phyloP scores from a whole-genome alignment of 2,888 invertebrate genomes.

The Drosophila flavopinicola region DNA sequence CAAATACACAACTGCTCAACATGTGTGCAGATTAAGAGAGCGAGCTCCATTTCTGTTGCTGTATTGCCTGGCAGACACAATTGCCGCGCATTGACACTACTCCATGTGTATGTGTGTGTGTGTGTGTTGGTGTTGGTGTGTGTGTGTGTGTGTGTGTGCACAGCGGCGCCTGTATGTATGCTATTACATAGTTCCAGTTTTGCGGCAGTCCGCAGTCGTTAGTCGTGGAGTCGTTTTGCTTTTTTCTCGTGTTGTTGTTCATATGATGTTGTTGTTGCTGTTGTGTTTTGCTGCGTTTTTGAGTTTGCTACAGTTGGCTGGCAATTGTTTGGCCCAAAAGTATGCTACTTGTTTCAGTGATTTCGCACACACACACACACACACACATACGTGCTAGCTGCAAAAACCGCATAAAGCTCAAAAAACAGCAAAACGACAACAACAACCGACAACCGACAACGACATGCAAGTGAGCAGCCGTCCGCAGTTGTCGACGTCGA shows the following conservation, averaged over 20 bases:
- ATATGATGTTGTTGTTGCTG: slow-evolving; percentile 1
- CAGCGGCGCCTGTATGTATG: slow-evolving; percentile 19
- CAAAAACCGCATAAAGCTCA: slow-evolving; percentile 63
- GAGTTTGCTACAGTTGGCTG: slow-evolving; percentile 58
- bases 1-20: slow-evolving; percentile 9
- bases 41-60: slow-evolving; percentile 36
- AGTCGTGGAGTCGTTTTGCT: slow-evolving; percentile 40
- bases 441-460: slow-evolving; percentile 38
- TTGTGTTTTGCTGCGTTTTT: slow-evolving; percentile 39
- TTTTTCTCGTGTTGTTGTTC: slow-evolving; percentile 9
- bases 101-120: slow-evolving; percentile 7
- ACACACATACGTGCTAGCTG: slow-evolving; percentile 33
- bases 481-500: slow-evolving; percentile 52
- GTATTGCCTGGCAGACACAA: slow-evolving; percentile 41
- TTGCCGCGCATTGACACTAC: slow-evolving; percentile 41
- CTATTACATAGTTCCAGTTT: slow-evolving; percentile 31
- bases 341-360: slow-evolving; percentile 72
- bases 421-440: slow-evolving; percentile 25
- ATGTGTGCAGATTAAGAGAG: slow-evolving; percentile 36
- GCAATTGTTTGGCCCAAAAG: slow-evolving; percentile 74
- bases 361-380: slow-evolving; percentile 43
- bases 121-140: slow-evolving; percentile 1
- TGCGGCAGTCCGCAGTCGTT: slow-evolving; percentile 55
- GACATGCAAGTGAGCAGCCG: slow-evolving; percentile 67
- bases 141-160: slow-evolving; percentile 2